phyloP scores from a whole-genome alignment of 2,113 vertebrate genomes.

The Garra rufa region DNA sequence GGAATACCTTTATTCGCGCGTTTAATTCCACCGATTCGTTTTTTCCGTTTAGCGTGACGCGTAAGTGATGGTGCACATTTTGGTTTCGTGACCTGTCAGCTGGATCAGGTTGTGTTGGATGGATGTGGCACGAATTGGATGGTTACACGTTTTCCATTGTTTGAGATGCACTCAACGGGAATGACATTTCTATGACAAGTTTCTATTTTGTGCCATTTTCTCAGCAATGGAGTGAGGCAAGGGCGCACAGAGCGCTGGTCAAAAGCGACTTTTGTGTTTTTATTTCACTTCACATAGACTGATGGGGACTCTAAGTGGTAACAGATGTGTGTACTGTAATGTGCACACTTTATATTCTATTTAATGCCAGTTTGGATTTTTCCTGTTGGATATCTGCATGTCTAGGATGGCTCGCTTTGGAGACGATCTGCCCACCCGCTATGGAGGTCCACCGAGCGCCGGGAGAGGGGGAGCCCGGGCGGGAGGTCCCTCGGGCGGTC shows the following conservation, averaged over 20 bases:
- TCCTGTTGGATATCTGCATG: conserved; percentile 81
- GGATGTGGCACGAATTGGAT: conserved; percentile 57
- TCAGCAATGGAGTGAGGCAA: conserved; percentile 63
- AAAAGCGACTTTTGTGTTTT: conserved; percentile 11
- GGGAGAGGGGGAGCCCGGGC: conserved; percentile 86
- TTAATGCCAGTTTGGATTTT: conserved; percentile 82
- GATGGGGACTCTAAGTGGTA: conserved; percentile 62
- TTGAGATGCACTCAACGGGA: conserved; percentile 50
- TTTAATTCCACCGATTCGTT: not conserved
- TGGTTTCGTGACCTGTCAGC: conserved; percentile 40
- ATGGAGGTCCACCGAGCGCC: conserved; percentile 81
- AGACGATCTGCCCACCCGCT: conserved; percentile 91
- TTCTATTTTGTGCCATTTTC: conserved; percentile 47
- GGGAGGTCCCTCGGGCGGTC: conserved; percentile 87
- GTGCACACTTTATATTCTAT: conserved; percentile 76
- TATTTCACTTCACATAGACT: conserved; percentile 49
- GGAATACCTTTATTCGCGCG: not conserved
- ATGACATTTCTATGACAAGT: conserved; percentile 51
- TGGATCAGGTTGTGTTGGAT: conserved; percentile 51
- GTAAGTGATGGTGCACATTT: conserved; percentile 41
- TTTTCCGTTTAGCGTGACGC: conserved; percentile 39
- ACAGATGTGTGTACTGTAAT: conserved; percentile 79
- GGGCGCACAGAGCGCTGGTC: conserved; percentile 45
- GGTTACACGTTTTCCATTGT: not conserved
- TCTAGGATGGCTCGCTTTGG: conserved; percentile 95